Evolutionary conservation across 2,888 invertebrate genomes (phyloP), one percentile per base, ranked within the genome.

Genomic region (Nemotelus pantherinus): DNA sequence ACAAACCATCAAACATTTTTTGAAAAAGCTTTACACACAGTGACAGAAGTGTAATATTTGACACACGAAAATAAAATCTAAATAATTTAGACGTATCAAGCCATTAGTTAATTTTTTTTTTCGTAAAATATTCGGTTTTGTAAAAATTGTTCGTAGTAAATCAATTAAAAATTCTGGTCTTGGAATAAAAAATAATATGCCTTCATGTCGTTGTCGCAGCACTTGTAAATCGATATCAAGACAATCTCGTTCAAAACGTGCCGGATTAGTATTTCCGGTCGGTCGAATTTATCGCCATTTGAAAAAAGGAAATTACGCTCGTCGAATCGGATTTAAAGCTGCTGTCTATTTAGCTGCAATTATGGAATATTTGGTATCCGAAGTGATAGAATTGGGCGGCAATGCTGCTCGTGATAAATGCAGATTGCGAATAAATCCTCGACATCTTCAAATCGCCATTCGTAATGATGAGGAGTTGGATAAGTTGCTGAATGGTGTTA

Each of bases 381-480:
- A 93, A 88, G 89, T 91, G 1, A 82, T 91, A 71, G 91, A 91
- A 82, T 89, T 91, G 86, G 90, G 91, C 25, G 91, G 91, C 5
- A 92, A 92, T 81, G 92, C 91, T 25, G 91, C 92, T 0, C 85
- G 89, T 55, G 92, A 93, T 83, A 93, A 93, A 86, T 91, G 92
- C 82, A 93, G 91, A 85, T 77, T 94, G 94, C 0, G 89, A 94
- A 71, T 95, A 95, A 85, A 88, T 95, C 94, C 94, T 0, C 89
- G 95, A 68, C 95, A 95, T 85, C 88, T 95, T 44, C 93, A 95
- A 84, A 84, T 95, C 80, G 94, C 94, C 44, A 92, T 95, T 80
- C 89, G 93, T 25, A 94, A 94, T 85, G 95, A 95, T 85, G 94
- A 94, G 82, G 95, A 95, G 83, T 87, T 95, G 83, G 93, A 93